Evolutionary conservation across 2,888 invertebrate genomes (phyloP), one percentile per base, ranked within the genome.

Genomic region (Drosophila tanythrix): DNA sequence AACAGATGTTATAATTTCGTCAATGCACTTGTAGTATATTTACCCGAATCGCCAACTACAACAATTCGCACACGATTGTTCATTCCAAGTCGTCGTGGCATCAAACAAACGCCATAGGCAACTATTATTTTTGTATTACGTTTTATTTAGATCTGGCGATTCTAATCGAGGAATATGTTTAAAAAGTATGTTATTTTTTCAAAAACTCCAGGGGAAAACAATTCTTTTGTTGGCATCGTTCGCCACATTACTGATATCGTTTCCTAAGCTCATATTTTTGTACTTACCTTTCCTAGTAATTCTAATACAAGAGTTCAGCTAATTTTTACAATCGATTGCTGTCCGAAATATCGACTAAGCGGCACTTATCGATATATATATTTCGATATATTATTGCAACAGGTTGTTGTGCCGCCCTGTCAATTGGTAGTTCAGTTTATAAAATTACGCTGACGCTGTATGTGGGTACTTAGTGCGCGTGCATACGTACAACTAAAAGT

Each of bases 41-140:
- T 94, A 97, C 97, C 97, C 76, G 97, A 97, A 94, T 99, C 98
- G 58, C 98, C 98, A 72, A 98, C 95, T 70, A 99, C 96, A 86
- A 99, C 95, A 73, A 99, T 96, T 93, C 98, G 96, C 25, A 98
- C 97, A 15, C 85, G 83, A 61, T 88, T 85, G 55, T 82, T 84
- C 88, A 85, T 84, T 10, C 10, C 15, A 33, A 43, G 21, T 51
- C 31, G 63, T 64, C 64, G 64, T 68, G 79, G 43, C 75, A 68
- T 18, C 15, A 59, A 11, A 29, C n/a, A 27, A 56, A 13, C 7
- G 3, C 25, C 4, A 52, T 2, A 25, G 25, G 1, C 36, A 33
- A 15, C 21, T 53, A 52, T 27, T 50, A 27, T 50, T 58, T 2
- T 52, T 50, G 11, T 11, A 29, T 18, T 63, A 43, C 27, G 43